These are phyloP conservation scores for Psilanteris sp. DNA, from an alignment of 1,140 invertebrate genomes.

Conservation along the genomic window DNA sequence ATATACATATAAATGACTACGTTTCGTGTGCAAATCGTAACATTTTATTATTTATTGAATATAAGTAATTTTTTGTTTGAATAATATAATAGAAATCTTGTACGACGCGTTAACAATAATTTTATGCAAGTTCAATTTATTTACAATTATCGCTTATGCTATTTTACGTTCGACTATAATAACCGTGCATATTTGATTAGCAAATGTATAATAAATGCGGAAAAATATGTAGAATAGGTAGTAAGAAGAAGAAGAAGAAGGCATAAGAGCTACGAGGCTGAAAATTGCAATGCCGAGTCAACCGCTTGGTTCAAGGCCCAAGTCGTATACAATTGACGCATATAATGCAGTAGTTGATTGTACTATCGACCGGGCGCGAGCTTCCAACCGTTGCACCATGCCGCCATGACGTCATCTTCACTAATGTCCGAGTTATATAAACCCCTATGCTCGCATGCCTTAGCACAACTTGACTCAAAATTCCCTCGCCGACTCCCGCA, in stretches of 20 bases:
- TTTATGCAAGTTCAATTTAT: too few relatives aligned
- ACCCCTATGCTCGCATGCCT: constrained; percentile 64
- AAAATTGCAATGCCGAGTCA: constrained; percentile 64
- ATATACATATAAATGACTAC: too few relatives aligned
- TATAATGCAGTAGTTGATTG: constrained; percentile 65
- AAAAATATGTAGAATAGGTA: constrained; percentile 44
- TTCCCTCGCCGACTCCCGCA: constrained; percentile 50
- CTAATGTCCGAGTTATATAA: constrained; percentile 69
- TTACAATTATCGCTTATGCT: too few relatives aligned
- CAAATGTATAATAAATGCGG: constrained; percentile 38
- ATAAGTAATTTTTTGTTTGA: too few relatives aligned
- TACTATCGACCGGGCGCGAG: constrained; percentile 60
- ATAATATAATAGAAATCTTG: too few relatives aligned
- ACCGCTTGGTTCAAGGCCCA: constrained; percentile 63
- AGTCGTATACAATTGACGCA: constrained; percentile 64
- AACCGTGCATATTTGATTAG: constrained; percentile 24
- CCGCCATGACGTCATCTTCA: constrained; percentile 61
- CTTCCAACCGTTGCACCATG: constrained; percentile 64
- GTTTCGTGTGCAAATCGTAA: too few relatives aligned
- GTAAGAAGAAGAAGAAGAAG: constrained; percentile 17
- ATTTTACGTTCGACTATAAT: too few relatives aligned
- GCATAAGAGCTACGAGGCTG: constrained; percentile 51
- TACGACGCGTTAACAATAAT: too few relatives aligned
- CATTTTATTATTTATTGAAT: too few relatives aligned
- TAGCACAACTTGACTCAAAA: constrained; percentile 48